Conservation (phyloP, 2,888 invertebrate species). For the Nomada ruficornis region DNA sequence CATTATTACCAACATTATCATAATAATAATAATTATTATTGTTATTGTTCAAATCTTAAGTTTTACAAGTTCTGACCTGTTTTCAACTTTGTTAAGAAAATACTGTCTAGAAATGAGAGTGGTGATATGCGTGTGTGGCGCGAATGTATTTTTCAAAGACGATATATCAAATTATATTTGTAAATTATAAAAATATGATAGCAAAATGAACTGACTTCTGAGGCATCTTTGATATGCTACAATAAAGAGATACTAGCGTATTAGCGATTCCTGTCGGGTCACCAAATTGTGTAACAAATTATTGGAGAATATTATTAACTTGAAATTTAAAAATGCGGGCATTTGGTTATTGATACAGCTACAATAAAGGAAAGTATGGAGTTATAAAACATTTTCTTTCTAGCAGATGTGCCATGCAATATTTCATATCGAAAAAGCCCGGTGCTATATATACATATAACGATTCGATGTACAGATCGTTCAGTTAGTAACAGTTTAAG, state of each 20-base stretch:
- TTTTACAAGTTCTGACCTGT: slow-evolving; percentile 75
- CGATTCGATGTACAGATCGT: not conserved
- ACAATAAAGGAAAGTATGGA: slow-evolving; percentile 71
- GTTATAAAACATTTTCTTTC: slow-evolving; percentile 65
- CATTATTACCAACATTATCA: slow-evolving; percentile 55
- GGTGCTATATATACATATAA: slow-evolving; percentile 46
- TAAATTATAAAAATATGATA: slow-evolving; percentile 82
- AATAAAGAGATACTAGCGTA: slow-evolving; percentile 50
- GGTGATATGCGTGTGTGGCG: slow-evolving; percentile 74
- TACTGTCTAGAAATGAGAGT: slow-evolving; percentile 64
- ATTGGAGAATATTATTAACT: slow-evolving; percentile 57
- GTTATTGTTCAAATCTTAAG: slow-evolving; percentile 71
- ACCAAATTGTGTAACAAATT: slow-evolving; percentile 66
- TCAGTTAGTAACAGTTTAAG: not conserved
- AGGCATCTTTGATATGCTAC: slow-evolving; percentile 57
- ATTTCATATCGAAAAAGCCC: slow-evolving; percentile 62
- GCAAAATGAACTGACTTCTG: slow-evolving; percentile 56
- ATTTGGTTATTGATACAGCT: slow-evolving; percentile 74
- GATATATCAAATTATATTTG: slow-evolving; percentile 82
- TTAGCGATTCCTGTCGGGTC: slow-evolving; percentile 44
- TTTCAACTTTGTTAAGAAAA: slow-evolving; percentile 76
- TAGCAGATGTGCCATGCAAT: slow-evolving; percentile 76
- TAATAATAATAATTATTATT: slow-evolving; percentile 53
- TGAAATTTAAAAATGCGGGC: slow-evolving; percentile 77
- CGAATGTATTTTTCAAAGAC: slow-evolving; percentile 82